Evolutionary conservation across 64 coral and sea anemone species (phyloP).

Genomic region (Montipora efflorescens): DNA sequence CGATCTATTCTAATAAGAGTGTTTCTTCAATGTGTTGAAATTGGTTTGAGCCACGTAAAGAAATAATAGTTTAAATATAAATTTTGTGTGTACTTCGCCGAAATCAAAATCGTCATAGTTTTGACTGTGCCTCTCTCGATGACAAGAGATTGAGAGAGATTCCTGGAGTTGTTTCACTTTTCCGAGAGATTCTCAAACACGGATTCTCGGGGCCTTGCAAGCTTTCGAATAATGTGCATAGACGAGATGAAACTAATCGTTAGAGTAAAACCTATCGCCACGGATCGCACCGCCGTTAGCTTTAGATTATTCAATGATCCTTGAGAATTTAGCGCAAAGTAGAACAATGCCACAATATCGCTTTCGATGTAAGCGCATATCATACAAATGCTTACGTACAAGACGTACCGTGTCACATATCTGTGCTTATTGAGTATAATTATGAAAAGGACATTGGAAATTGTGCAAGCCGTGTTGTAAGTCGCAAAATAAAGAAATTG

Average conservation of each 20-base stretch:
- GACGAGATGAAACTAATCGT: background rate
- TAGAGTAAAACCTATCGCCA: background rate
- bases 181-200: background rate
- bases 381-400: background rate
- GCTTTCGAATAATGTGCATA: background rate
- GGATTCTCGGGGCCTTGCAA: background rate
- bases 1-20: no score
- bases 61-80: no score
- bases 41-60: no score
- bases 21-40: no score
- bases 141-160: no score
- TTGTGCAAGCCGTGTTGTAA: background rate
- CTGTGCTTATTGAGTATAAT: background rate
- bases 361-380: background rate
- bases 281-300: background rate
- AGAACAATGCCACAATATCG: background rate
- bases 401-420: background rate
- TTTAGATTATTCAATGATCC: background rate
- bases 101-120: no score
- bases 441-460: background rate
- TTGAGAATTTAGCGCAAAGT: background rate
- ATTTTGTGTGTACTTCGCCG: no score
- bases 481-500: background rate
- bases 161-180: background rate
- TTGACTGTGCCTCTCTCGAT: no score